Conservation (phyloP, 2,888 invertebrate species). For the Salticus scenicus region DNA sequence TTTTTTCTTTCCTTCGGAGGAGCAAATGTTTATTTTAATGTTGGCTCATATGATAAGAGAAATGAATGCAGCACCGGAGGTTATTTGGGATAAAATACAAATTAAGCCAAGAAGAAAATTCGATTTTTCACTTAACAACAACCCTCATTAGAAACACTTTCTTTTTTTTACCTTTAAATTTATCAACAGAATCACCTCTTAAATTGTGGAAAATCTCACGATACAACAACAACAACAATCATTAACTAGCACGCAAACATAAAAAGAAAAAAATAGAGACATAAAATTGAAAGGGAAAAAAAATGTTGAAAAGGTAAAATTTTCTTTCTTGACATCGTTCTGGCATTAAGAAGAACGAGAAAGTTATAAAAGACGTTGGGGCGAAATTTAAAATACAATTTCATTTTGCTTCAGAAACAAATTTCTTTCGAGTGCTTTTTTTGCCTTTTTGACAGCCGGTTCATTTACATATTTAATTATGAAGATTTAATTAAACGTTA, state of each 20-base stretch:
- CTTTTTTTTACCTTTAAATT: neutral
- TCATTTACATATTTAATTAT: conserved; percentile 70
- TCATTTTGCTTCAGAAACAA: conserved; percentile 69
- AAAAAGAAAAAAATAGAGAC: conserved; percentile 2
- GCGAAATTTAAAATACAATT: conserved; percentile 56
- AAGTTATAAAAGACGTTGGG: neutral
- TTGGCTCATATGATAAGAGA: neutral
- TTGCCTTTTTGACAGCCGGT: conserved; percentile 64
- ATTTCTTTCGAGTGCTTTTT: conserved; percentile 68
- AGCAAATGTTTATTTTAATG: conserved; percentile 1
- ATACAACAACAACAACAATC: conserved; percentile 9
- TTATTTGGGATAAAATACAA: conserved; percentile 2
- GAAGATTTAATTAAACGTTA: conserved; percentile 70
- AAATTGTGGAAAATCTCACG: neutral
- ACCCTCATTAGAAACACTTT: neutral
- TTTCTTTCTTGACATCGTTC: neutral
- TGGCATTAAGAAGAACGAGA: neutral
- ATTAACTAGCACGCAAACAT: neutral
- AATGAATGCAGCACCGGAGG: neutral
- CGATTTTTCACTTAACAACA: conserved; percentile 14
- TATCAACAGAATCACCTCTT: neutral
- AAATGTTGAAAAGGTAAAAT: conserved; percentile 12
- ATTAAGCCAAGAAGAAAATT: neutral
- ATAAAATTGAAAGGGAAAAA: conserved; percentile 9
- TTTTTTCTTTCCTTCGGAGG: neutral